Base-by-base conservation (phyloP, 2,797 vertebrate species). In the Austrolebias charrua region DNA sequence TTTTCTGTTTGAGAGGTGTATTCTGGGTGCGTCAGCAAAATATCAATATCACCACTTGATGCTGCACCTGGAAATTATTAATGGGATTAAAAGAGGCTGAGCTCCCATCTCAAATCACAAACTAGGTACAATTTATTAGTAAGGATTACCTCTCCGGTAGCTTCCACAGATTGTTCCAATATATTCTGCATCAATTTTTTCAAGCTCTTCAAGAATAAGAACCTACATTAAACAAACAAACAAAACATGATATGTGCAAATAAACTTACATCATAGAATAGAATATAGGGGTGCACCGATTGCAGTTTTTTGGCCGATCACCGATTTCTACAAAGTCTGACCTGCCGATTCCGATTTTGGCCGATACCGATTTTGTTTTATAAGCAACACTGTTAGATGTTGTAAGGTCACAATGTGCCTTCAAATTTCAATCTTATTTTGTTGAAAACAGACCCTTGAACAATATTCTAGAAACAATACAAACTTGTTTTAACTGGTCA, bases 31-130 rank as follows among this genome's bases (percentile, higher is more conserved):
- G 97, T 98, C 15, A 99, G 85, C 69, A 99, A 93, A 82, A 99
- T 93, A 91, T 99, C 98, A 95, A 99, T 98, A 88, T 99, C 98
- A 4, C 98, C 98, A 42, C 98, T 99, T 0, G 98, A 98, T 59
- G 95, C 93, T 31, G 96, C 96, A 1, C 98, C 98, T 99, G 63
- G 14, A 71, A 65, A 66, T 78, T 33, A 51, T 48, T 13, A 56
- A 70, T 9, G 18, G 5, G 4, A 45, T 31, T 8, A 62, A 4
- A 31, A 19, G 8, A 58, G 3, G 12, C 9, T 53, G 0, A 54
- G 18, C n/a, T 43, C 7, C 9, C 8, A 28, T 44, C 16, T 45
- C 13, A 13, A 42, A n/a, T 18, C 18, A 28, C 58, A 69, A 14
- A 59, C 24, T 6, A 38, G 31, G 7, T 2, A 6, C 1, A 15